phyloP scores from a whole-genome alignment of 2,888 invertebrate genomes.

The Mactromeris polynyma region DNA sequence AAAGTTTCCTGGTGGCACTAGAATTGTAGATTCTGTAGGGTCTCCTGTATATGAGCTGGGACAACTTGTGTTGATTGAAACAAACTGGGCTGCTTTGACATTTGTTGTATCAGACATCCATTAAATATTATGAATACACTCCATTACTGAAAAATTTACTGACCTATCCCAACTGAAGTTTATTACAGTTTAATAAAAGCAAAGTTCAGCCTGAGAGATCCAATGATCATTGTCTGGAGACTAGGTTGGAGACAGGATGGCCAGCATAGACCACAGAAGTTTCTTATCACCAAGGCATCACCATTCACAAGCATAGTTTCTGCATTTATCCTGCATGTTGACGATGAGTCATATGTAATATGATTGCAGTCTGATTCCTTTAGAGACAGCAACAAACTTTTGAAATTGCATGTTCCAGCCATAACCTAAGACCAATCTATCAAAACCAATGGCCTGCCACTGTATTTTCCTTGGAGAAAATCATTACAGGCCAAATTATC shows the following conservation, averaged over 20 bases:
- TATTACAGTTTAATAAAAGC: background rate
- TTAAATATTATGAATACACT: background rate
- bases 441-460: slow-evolving; percentile 32
- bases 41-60: background rate
- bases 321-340: background rate
- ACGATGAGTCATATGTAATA: background rate
- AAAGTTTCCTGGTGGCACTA: no score
- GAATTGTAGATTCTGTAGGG: no score
- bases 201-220: background rate
- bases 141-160: background rate
- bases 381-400: slow-evolving; percentile 35
- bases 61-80: background rate
- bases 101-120: background rate
- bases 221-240: background rate
- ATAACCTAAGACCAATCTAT: slow-evolving; percentile 39
- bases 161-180: background rate
- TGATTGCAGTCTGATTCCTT: slow-evolving; percentile 19
- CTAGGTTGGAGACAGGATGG: background rate
- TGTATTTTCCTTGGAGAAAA: slow-evolving; percentile 24
- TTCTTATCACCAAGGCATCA: background rate
- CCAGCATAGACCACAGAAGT: background rate
- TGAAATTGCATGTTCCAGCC: slow-evolving; percentile 51
- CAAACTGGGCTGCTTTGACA: background rate
- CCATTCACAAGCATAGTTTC: background rate
- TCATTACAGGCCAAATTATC: slow-evolving; percentile 27